Conservation (phyloP, 2,797 vertebrate species). For the Siniperca scherzeri region DNA sequence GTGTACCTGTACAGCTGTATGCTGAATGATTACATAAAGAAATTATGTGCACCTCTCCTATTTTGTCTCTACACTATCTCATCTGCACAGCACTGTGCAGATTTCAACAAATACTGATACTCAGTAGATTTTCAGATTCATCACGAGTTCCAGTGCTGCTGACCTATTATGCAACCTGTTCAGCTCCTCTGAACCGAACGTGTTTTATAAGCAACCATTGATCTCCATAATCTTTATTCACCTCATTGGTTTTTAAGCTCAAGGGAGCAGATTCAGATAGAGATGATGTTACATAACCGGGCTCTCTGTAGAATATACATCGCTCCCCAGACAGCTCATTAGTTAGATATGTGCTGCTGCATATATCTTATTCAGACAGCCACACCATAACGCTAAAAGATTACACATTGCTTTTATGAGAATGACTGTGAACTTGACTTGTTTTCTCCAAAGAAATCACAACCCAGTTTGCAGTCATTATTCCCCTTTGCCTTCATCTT, state of each 20-base stretch:
- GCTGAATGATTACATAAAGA: slow-evolving; percentile 36
- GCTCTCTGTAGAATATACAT: slow-evolving; percentile 55
- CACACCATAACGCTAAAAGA: slow-evolving; percentile 27
- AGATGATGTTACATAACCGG: slow-evolving; percentile 66
- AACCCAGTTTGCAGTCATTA: slow-evolving; percentile 16
- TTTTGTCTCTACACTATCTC: slow-evolving; percentile 19
- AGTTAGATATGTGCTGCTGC: slow-evolving; percentile 53
- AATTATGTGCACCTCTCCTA: background rate
- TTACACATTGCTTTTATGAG: slow-evolving; percentile 42
- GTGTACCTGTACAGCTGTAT: background rate
- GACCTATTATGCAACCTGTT: slow-evolving; percentile 62
- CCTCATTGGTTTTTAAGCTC: slow-evolving; percentile 61
- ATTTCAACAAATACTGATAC: slow-evolving; percentile 18
- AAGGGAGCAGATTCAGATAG: slow-evolving; percentile 57
- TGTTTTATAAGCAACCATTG: slow-evolving; percentile 69
- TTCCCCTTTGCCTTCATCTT: slow-evolving; percentile 29
- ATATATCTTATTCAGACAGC: slow-evolving; percentile 53
- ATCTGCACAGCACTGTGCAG: slow-evolving; percentile 11
- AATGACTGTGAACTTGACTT: slow-evolving; percentile 11
- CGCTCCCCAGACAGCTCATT: slow-evolving; percentile 73
- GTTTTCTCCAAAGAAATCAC: background rate
- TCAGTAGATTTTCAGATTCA: slow-evolving; percentile 28
- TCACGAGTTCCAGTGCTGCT: slow-evolving; percentile 31
- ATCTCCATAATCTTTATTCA: slow-evolving; percentile 72
- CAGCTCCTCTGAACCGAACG: slow-evolving; percentile 54